Evolutionary conservation across 1,140 invertebrate genomes (phyloP).

Genomic region (Chironomus striatipennis): DNA sequence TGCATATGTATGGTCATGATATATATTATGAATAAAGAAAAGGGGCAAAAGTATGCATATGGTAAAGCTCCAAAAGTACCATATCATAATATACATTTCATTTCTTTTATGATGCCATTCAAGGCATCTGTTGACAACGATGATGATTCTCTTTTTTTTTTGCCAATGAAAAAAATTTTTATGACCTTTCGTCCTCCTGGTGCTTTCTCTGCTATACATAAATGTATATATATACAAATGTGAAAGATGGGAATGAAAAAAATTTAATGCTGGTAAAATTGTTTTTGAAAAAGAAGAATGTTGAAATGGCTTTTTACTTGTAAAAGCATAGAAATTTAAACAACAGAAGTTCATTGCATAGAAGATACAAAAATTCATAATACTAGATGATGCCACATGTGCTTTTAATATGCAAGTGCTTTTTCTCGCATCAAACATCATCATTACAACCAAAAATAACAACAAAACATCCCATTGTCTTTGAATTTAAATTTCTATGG

Average conservation of each 20-base stretch:
- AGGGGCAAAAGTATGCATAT: neutral
- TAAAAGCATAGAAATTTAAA: neutral
- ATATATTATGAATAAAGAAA: neutral
- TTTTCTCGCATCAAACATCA: neutral
- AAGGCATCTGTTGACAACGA: conserved; percentile 20
- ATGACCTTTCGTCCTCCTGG: neutral
- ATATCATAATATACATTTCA: conserved; percentile 22
- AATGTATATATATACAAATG: too few relatives aligned
- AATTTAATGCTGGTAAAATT: too few relatives aligned
- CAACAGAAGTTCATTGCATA: neutral
- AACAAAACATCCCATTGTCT: too few relatives aligned
- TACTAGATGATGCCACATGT: neutral
- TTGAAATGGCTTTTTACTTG: neutral
- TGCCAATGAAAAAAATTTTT: neutral
- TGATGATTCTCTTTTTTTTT: conserved; percentile 4
- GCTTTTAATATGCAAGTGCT: conserved; percentile 4
- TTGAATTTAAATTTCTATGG: too few relatives aligned
- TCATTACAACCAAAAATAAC: too few relatives aligned
- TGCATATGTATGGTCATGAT: too few relatives aligned
- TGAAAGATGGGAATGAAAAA: too few relatives aligned
- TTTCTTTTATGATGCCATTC: conserved; percentile 18
- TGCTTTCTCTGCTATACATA: neutral
- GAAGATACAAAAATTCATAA: neutral
- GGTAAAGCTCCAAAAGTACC: neutral
- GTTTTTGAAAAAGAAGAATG: too few relatives aligned